Percentiles rank a stretch among this genome's conserved stretches.
phyloP scores from a whole-genome alignment of 1,140 invertebrate species.

The Eriocheir sinensis region DNA sequence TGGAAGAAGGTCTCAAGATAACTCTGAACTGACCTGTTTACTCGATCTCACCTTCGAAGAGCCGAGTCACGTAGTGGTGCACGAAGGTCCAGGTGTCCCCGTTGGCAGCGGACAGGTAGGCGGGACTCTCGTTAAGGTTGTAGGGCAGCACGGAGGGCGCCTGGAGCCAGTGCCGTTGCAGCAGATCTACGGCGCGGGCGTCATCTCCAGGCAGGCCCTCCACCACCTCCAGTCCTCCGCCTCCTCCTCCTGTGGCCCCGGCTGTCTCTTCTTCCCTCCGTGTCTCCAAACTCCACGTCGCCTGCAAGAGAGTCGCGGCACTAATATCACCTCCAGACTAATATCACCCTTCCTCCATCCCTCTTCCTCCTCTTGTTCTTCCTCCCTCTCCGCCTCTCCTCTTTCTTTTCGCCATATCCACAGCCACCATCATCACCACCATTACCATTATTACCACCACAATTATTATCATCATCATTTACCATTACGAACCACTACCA shows the following conservation, averaged over 20 bases:
- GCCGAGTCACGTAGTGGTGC: neutral
- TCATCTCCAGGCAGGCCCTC: neutral
- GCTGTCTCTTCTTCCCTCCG: no score
- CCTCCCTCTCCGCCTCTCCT: no score
- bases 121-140: neutral
- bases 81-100: constrained; percentile 30
- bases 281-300: neutral
- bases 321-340: no score
- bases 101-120: neutral
- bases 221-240: neutral
- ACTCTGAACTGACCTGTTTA: no score
- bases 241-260: no score
- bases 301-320: neutral
- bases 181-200: neutral
- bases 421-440: neutral
- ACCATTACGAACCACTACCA: no score
- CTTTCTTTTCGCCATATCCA: no score
- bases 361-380: no score
- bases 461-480: neutral
- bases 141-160: constrained; percentile 30
- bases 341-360: no score
- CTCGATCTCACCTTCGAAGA: neutral
- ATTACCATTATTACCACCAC: neutral
- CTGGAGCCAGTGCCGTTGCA: neutral
- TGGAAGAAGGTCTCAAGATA: no score